Evolutionary conservation across 2,888 invertebrate genomes (phyloP).

Genomic region (Drosophila cracens): DNA sequence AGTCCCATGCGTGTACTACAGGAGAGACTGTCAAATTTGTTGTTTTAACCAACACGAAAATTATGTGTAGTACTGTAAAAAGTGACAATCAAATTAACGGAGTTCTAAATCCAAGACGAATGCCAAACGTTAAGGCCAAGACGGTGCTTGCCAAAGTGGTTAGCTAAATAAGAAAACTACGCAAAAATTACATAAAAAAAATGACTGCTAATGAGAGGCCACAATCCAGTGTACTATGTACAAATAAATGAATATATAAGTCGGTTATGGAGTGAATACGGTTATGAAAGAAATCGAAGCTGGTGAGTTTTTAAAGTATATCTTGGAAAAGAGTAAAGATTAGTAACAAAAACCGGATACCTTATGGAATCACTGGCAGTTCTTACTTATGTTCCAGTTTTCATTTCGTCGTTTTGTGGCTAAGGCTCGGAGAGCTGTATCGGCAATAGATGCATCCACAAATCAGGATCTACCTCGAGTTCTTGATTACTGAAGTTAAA

Average conservation of each 20-base stretch:
- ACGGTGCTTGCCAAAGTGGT: not conserved
- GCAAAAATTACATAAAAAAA: not conserved
- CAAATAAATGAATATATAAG: not conserved
- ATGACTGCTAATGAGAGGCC: constrained; percentile 19
- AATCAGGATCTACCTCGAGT: constrained; percentile 67
- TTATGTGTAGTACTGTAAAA: not conserved
- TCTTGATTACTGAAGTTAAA: constrained; percentile 97
- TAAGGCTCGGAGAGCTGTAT: constrained; percentile 20
- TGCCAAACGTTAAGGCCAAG: not conserved
- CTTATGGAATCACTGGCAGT: not conserved
- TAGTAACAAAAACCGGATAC: not conserved
- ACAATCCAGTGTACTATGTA: not conserved
- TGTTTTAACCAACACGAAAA: constrained; percentile 16
- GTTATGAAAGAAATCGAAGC: not conserved
- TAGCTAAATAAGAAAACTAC: not conserved
- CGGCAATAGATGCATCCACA: constrained; percentile 61
- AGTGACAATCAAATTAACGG: not conserved
- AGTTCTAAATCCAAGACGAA: not conserved
- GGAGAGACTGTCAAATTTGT: constrained; percentile 39
- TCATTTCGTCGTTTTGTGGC: not conserved
- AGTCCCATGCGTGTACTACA: constrained; percentile 25
- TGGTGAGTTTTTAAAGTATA: not conserved
- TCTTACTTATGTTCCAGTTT: constrained; percentile 4
- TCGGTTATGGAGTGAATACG: not conserved
- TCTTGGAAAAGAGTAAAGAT: not conserved